Evolutionary conservation across 2,888 invertebrate species (phyloP), one percentile per base, ranked within the genome.

Genomic region (Phalera bucephala): DNA sequence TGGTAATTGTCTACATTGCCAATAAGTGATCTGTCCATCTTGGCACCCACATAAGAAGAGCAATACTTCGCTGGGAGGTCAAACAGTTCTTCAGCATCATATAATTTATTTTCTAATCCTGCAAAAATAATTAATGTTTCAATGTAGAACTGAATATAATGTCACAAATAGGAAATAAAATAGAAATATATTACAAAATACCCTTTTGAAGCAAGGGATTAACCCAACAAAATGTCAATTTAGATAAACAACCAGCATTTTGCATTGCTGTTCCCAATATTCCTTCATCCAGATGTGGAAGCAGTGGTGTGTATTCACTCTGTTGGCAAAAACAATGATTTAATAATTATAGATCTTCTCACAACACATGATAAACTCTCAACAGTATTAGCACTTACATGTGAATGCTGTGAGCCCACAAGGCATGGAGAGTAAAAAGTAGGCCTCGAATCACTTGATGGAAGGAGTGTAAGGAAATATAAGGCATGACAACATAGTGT

Each of bases 201-300:
- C 91, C 98, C 87, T 96, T 97, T 39, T 91, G 80, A 78, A 98
- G 94, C 36, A 98, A 80, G 1, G 96, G 95, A 48, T 94, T 92
- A 1, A 97, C 97, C 98, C 98, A 98, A 43, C 93, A 90, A 74
- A 98, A 97, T 13, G 94, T 79, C n/a, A 98, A 84, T 66, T 93
- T 93, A 0, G 97, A 96, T 1, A 94, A 64, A 66, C 91, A 91
- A 34, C 92, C 92, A 8, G 91, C 88, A 45, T 94, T 92, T 78
- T 96, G 95, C 92, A 97, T 95, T 1, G 96, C 97, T 34, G 94
- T 93, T 0, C 97, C 97, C 49, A 97, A 80, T 54, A 94, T 92
- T 40, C 90, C 90, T 54, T 95, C 94, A 71, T 96, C 94, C 51
- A 93, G 90, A 47, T 92, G 90, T 54, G 96, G 88, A 1, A 94